phyloP scores from a whole-genome alignment of 2,113 vertebrate species.

The Dinomys branickii region DNA sequence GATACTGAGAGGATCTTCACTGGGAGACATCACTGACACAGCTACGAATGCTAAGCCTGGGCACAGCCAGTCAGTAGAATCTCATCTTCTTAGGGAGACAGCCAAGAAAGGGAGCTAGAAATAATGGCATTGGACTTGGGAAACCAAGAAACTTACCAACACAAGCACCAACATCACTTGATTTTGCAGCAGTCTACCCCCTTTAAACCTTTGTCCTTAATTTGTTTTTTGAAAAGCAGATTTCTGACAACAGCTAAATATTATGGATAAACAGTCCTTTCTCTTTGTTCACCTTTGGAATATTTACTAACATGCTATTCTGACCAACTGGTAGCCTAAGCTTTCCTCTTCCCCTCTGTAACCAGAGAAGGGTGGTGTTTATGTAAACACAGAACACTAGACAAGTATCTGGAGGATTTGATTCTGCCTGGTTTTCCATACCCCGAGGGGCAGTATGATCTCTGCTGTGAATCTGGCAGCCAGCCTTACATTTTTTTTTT shows the following conservation, averaged over 20 bases:
- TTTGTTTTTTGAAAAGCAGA: neutral
- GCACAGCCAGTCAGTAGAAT: neutral
- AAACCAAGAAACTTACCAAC: neutral
- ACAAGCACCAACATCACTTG: neutral
- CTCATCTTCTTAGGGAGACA: neutral
- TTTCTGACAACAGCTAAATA: neutral
- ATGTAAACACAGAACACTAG: neutral
- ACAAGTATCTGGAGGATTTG: neutral
- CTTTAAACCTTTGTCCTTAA: conserved; percentile 35
- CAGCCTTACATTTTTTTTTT: conserved; percentile 34
- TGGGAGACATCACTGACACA: neutral
- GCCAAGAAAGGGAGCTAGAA: neutral
- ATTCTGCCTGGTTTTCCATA: neutral
- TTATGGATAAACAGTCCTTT: neutral
- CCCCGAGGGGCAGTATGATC: neutral
- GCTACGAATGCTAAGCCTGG: neutral
- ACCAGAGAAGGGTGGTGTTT: neutral
- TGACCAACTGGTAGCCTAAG: neutral
- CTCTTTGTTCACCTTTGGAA: neutral
- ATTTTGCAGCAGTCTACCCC: neutral
- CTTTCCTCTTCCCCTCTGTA: neutral
- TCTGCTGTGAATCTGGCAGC: conserved; percentile 51
- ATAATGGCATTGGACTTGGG: neutral
- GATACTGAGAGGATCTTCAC: conserved; percentile 23
- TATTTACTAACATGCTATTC: neutral